A percentile compares a stretch with the other conserved stretches of the same genome.
Evolutionary conservation across 1,140 invertebrate genomes (phyloP).

Genomic region (Triops cancriformis): DNA sequence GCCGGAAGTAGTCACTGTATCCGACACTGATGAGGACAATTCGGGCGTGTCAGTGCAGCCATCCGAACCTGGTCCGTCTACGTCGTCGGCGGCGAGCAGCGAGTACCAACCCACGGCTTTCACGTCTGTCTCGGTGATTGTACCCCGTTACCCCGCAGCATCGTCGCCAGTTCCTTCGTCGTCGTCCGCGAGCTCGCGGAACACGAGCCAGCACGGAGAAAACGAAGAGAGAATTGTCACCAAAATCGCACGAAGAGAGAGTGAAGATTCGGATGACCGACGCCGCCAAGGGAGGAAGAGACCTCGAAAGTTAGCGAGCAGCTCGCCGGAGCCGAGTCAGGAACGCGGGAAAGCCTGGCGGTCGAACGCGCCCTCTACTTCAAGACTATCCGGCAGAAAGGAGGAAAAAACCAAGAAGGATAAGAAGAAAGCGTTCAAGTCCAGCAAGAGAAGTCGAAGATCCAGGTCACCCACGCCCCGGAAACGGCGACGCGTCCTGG

Average conservation of each 20-base stretch:
- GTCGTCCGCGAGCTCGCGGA: no score
- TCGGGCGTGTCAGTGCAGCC: neutral
- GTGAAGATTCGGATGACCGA: no score
- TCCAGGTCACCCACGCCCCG: neutral
- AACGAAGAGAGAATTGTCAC: no score
- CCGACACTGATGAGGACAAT: conserved; percentile 37
- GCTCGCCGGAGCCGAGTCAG: neutral
- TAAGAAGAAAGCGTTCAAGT: neutral
- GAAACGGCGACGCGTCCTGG: neutral
- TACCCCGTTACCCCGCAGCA: neutral
- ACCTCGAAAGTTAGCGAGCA: neutral
- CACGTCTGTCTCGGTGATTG: neutral
- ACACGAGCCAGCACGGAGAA: no score
- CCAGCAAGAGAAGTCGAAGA: neutral
- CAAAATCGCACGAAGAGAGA: no score
- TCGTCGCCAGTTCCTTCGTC: neutral
- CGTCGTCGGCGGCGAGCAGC: neutral
- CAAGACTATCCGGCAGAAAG: neutral
- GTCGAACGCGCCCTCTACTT: neutral
- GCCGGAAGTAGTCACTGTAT: conserved; percentile 45
- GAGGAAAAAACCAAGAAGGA: neutral
- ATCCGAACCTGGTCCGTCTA: neutral
- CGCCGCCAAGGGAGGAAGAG: neutral
- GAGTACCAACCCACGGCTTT: neutral
- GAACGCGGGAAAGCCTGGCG: neutral